A percentile compares a stretch with the other conserved stretches of the same genome.
Evolutionary conservation across 2,888 invertebrate species (phyloP).

Genomic region (Lacanobia oleracea): DNA sequence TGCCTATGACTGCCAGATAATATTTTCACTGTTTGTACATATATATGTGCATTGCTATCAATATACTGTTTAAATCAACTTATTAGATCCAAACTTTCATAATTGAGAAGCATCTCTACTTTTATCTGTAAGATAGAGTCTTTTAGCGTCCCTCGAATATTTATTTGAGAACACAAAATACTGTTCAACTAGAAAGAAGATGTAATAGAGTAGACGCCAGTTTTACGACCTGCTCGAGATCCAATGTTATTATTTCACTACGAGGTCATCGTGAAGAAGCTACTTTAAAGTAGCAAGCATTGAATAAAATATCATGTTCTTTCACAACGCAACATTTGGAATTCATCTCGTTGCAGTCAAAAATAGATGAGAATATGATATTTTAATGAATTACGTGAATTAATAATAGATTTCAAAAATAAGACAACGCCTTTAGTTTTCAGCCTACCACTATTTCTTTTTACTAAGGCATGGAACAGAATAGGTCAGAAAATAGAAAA

Average conservation of each 20-base stretch:
- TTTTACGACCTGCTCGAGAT: constrained; percentile 34
- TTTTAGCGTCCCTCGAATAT: neutral
- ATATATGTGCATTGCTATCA: neutral
- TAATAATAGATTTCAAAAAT: neutral
- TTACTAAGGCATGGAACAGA: no score
- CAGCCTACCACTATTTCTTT: neutral
- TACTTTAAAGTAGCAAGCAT: constrained; percentile 10
- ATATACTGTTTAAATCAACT: neutral
- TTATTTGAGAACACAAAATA: constrained; percentile 1
- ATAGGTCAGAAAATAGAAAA: no score
- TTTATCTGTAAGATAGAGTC: neutral
- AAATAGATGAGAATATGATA: constrained; percentile 1
- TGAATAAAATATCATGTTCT: constrained; percentile 39
- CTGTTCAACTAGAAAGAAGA: constrained; percentile 12
- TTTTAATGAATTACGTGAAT: neutral
- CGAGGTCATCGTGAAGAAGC: constrained; percentile 25
- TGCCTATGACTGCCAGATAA: no score
- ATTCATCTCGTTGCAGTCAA: constrained; percentile 12
- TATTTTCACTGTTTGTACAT: neutral
- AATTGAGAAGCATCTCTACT: neutral
- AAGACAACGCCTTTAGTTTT: neutral
- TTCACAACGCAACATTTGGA: constrained; percentile 10
- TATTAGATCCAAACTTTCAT: neutral
- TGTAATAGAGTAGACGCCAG: constrained; percentile 2
- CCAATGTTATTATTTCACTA: constrained; percentile 34